Evolutionary conservation across 2,797 vertebrate genomes (phyloP), one percentile per base, ranked within the genome.

Genomic region (Phyllotis vaccarum): DNA sequence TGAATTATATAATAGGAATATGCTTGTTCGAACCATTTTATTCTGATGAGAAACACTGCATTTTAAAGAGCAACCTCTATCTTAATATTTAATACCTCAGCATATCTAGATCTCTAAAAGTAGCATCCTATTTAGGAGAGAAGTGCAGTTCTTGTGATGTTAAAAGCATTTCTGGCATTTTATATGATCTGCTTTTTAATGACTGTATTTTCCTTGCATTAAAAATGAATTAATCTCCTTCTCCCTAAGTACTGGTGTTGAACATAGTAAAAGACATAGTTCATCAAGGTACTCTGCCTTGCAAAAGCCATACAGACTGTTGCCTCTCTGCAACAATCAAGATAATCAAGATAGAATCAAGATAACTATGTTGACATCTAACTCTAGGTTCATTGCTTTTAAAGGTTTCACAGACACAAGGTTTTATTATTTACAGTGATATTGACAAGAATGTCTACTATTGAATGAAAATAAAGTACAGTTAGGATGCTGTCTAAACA

Each of bases 121-220:
- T 98, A 98, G 98, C 96, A 97, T 98, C 97, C 98, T 98, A 98
- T 98, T 98, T 98, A 98, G 98, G 98, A 98, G 98, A 98, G 98
- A 97, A 98, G 98, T 98, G 96, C 98, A 98, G 98, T 98, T 98
- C 90, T 80, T 98, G 90, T 98, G 98, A 98, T 95, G 98, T 98
- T 98, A 98, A 99, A 99, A 99, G 98, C 98, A 98, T 98, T 98
- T 98, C 98, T 98, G 98, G 98, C 98, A 98, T 98, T 98, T 98
- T 98, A 98, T 98, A 98, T 98, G 98, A 98, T 98, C 98, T 98
- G 97, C 97, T 98, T 98, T 98, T 98, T 99, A 99, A 98, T 98
- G 98, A 98, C 97, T 98, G 14, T 98, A 98, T 99, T 98, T 99
- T 98, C 97, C 96, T 98, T 98, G 98, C 98, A 99, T 99, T 99